phyloP scores from a whole-genome alignment of 2,888 invertebrate species.

The Agriotes lineatus region DNA sequence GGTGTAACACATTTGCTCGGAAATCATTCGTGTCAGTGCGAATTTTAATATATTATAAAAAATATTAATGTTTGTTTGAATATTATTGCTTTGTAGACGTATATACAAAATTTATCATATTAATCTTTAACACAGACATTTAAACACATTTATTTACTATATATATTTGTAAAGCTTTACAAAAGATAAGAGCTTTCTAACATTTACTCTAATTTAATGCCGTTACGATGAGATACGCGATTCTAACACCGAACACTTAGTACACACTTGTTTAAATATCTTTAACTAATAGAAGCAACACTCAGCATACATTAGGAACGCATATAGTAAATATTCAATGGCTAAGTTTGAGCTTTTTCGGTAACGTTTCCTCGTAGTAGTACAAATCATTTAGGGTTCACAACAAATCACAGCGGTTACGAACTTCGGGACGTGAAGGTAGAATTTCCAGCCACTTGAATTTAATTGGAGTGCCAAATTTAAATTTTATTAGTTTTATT shows the following conservation, averaged over 20 bases:
- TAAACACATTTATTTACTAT: slow-evolving; percentile 14
- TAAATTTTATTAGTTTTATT: slow-evolving; percentile 42
- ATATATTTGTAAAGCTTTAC: slow-evolving; percentile 34
- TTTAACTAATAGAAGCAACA: slow-evolving; percentile 7
- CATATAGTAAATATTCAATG: slow-evolving; percentile 14
- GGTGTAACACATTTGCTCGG: background rate
- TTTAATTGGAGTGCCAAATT: slow-evolving; percentile 39
- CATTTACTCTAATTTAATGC: slow-evolving; percentile 12
- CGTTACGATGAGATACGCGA: background rate
- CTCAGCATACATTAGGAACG: slow-evolving; percentile 23
- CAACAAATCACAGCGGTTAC: slow-evolving; percentile 39
- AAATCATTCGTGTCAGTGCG: background rate
- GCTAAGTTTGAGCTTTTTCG: slow-evolving; percentile 19
- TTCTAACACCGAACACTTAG: slow-evolving; percentile 37
- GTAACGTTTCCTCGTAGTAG: background rate
- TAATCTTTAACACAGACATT: slow-evolving; percentile 34
- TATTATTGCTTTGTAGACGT: slow-evolving; percentile 35
- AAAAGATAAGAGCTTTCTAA: slow-evolving; percentile 32
- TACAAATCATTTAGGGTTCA: slow-evolving; percentile 18
- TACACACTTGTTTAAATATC: slow-evolving; percentile 18
- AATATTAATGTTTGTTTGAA: slow-evolving; percentile 27
- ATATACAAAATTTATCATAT: slow-evolving; percentile 24
- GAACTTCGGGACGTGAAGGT: slow-evolving; percentile 25
- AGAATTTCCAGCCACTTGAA: slow-evolving; percentile 39
- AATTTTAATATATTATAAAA: slow-evolving; percentile 32